phyloP scores from a whole-genome alignment of 1,140 invertebrate species.

The Telenomus remus region DNA sequence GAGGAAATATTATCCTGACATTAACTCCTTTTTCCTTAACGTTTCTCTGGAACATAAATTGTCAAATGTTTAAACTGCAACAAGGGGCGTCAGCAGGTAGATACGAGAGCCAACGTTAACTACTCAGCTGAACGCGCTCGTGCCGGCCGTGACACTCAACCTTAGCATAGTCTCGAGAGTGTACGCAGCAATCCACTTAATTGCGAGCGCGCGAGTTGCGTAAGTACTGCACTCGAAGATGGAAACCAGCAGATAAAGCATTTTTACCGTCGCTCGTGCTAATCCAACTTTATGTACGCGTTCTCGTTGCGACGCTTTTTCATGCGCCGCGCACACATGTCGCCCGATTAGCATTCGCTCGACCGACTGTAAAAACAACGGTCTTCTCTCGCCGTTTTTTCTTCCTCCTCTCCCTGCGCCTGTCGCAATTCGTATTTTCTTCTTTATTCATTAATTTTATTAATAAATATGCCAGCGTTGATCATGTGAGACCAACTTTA shows the following conservation, averaged over 20 bases:
- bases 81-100: constrained; percentile 49
- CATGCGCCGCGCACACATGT: constrained; percentile 12
- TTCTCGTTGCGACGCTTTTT: constrained; percentile 20
- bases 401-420: too few relatives aligned
- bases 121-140: constrained; percentile 32
- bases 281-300: constrained; percentile 14
- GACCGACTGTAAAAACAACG: background rate
- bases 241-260: constrained; percentile 42
- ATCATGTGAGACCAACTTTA: constrained; percentile 12
- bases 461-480: background rate
- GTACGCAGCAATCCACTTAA: constrained; percentile 34
- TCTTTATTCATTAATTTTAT: background rate
- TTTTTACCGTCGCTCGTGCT: constrained; percentile 17
- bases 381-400: background rate
- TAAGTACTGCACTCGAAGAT: constrained; percentile 40
- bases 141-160: constrained; percentile 66
- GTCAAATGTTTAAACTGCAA: background rate
- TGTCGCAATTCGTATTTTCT: constrained; percentile 2
- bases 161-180: constrained; percentile 43
- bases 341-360: background rate
- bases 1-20: too few relatives aligned
- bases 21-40: too few relatives aligned
- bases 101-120: constrained; percentile 40
- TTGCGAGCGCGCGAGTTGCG: constrained; percentile 28
- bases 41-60: too few relatives aligned